Conservation (phyloP, 2,888 invertebrate species). For the Rotaria sp. region DNA sequence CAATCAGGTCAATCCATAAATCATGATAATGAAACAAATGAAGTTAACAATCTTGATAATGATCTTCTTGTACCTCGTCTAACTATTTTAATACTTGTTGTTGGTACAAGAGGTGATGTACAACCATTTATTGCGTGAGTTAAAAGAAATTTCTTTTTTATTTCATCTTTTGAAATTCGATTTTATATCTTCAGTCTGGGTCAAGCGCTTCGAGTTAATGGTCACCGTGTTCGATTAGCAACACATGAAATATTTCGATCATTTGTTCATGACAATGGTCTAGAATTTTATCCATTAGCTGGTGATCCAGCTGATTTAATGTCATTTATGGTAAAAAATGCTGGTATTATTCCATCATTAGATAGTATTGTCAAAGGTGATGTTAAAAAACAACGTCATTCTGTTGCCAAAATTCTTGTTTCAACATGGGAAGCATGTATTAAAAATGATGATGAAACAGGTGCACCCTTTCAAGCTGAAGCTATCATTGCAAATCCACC, state of each 20-base stretch:
- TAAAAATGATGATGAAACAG: conserved; percentile 12
- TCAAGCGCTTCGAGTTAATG: neutral
- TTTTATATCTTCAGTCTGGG: neutral
- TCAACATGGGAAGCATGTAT: conserved; percentile 17
- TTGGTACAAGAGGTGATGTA: neutral
- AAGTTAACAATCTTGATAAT: neutral
- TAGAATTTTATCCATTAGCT: conserved; percentile 25
- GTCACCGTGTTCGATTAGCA: conserved; percentile 22
- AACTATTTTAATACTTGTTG: neutral
- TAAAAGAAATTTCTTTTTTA: neutral
- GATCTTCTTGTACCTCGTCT: neutral
- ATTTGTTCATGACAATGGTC: conserved; percentile 7
- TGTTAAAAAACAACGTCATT: neutral
- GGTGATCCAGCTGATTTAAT: conserved; percentile 30
- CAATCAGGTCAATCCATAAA: too few relatives aligned
- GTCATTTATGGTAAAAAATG: conserved; percentile 23
- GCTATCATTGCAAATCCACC: conserved; percentile 25
- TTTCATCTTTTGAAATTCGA: neutral
- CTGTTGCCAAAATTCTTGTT: neutral
- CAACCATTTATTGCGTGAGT: conserved; percentile 12
- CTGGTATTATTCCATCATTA: conserved; percentile 19
- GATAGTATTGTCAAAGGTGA: conserved; percentile 1
- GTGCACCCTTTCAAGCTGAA: neutral
- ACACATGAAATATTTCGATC: conserved; percentile 18
- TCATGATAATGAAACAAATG: neutral